phyloP scores from a whole-genome alignment of 2,888 invertebrate genomes.

The Cryptophagus acutangulus region DNA sequence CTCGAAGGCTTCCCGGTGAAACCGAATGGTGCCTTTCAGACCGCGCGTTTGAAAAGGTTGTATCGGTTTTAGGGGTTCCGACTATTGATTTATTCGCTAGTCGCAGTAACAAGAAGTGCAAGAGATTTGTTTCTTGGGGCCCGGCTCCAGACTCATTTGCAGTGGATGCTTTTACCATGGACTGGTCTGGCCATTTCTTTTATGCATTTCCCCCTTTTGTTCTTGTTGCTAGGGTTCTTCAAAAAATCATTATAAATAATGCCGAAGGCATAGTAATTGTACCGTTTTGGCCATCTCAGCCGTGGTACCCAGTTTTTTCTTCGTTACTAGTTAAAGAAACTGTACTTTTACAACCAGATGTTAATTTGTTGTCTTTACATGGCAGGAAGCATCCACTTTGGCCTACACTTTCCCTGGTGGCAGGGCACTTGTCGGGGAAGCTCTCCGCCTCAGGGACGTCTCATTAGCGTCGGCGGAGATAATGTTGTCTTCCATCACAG shows the following conservation, averaged over 20 bases:
- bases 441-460: slow-evolving; percentile 1
- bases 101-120: slow-evolving; percentile 10
- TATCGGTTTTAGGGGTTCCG: too few relatives aligned
- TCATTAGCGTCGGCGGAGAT: slow-evolving; percentile 8
- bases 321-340: background rate
- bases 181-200: slow-evolving; percentile 15
- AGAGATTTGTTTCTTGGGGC: slow-evolving; percentile 8
- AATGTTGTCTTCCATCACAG: too few relatives aligned
- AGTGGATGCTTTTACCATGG: slow-evolving; percentile 19
- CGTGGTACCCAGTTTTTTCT: slow-evolving; percentile 8
- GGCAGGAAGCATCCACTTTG: slow-evolving; percentile 8
- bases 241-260: slow-evolving; percentile 17
- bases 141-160: slow-evolving; percentile 14
- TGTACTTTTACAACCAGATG: slow-evolving; percentile 6
- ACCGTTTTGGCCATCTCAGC: slow-evolving; percentile 8
- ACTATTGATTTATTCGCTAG: too few relatives aligned
- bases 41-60: too few relatives aligned
- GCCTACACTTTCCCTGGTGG: slow-evolving; percentile 12
- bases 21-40: too few relatives aligned
- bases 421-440: slow-evolving; percentile 11
- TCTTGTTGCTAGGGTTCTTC: slow-evolving; percentile 12
- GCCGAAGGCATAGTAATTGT: slow-evolving; percentile 17
- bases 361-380: slow-evolving; percentile 9
- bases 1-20: too few relatives aligned
- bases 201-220: slow-evolving; percentile 21